These are phyloP conservation scores for Vulpes ferrilata DNA, from an alignment of 2,113 vertebrate species.

Conservation along the genomic window DNA sequence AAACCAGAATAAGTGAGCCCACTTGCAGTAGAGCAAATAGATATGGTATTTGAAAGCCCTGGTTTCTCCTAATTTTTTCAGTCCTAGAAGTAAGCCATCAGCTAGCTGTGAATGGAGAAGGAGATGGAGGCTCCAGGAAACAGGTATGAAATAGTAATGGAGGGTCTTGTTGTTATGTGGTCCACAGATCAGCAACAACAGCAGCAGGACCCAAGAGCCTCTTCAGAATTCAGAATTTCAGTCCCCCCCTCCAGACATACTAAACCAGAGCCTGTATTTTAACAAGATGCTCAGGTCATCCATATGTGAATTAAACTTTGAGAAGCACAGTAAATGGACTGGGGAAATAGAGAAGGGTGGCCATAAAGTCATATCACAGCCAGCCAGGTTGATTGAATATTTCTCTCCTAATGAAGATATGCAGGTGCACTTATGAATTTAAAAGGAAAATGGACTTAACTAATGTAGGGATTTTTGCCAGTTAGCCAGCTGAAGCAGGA, in stretches of 20 bases:
- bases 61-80: neutral
- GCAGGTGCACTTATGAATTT: neutral
- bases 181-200: neutral
- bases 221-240: neutral
- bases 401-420: neutral
- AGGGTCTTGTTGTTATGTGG: neutral
- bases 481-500: neutral
- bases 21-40: neutral
- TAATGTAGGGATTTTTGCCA: neutral
- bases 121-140: neutral
- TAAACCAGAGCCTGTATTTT: neutral
- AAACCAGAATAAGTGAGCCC: neutral
- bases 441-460: neutral
- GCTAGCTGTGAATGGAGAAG: neutral
- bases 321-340: neutral
- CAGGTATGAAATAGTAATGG: neutral
- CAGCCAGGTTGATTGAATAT: neutral
- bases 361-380: neutral
- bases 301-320: neutral
- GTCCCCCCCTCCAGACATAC: neutral
- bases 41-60: neutral
- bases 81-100: neutral
- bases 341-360: neutral
- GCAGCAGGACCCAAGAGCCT: rapidly evolving
- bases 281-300: no score